Evolutionary conservation across 2,888 invertebrate species (phyloP).

Genomic region (Hypomecis punctinalis): DNA sequence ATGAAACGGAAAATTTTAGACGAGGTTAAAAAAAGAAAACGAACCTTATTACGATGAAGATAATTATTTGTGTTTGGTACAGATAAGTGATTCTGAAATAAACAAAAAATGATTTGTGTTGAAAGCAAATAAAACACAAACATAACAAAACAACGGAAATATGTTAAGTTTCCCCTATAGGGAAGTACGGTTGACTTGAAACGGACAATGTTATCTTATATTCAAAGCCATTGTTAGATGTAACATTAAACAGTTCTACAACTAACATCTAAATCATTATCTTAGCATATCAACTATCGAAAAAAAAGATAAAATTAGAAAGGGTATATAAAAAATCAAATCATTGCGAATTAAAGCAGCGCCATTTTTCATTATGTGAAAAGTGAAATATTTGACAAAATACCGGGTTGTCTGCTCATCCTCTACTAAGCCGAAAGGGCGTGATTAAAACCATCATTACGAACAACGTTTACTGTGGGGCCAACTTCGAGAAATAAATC

Average conservation of each 20-base stretch:
- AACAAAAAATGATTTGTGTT: slow-evolving; percentile 85
- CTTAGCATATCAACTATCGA: too few relatives aligned
- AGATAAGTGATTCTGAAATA: slow-evolving; percentile 95
- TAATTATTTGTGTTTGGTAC: slow-evolving; percentile 94
- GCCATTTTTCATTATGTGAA: too few relatives aligned
- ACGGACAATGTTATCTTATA: slow-evolving; percentile 43
- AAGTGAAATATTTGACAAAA: too few relatives aligned
- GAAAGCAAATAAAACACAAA: slow-evolving; percentile 86
- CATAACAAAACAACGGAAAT: slow-evolving; percentile 70
- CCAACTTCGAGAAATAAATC: too few relatives aligned
- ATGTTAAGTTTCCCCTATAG: slow-evolving; percentile 53
- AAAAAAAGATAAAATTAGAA: too few relatives aligned
- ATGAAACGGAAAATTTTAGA: slow-evolving; percentile 68
- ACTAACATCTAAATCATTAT: slow-evolving; percentile 23
- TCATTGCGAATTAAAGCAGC: too few relatives aligned
- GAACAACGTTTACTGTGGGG: too few relatives aligned
- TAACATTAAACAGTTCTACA: slow-evolving; percentile 24
- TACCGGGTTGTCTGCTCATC: too few relatives aligned
- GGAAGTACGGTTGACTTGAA: slow-evolving; percentile 40
- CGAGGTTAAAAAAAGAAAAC: slow-evolving; percentile 81
- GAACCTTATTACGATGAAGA: slow-evolving; percentile 92
- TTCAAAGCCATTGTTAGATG: slow-evolving; percentile 53
- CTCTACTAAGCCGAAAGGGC: too few relatives aligned
- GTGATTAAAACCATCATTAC: too few relatives aligned
- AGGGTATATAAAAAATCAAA: too few relatives aligned